Percentiles rank a stretch among this genome's conserved stretches.
These are phyloP conservation scores for Lampropteryx suffumata DNA, from an alignment of 2,888 invertebrate species.

Conservation along the genomic window DNA sequence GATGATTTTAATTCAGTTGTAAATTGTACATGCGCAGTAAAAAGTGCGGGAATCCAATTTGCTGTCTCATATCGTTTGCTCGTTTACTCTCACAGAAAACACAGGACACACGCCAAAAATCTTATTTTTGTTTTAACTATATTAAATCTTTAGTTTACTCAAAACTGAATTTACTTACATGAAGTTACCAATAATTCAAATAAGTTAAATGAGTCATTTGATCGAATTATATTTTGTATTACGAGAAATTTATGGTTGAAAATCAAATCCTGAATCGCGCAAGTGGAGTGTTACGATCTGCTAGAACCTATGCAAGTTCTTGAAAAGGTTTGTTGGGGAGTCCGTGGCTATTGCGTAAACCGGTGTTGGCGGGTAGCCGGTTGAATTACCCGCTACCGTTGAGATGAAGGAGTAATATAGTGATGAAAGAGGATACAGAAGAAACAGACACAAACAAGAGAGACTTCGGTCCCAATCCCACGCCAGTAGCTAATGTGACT, in stretches of 20 bases:
- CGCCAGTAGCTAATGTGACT: constrained; percentile 12
- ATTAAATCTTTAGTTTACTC: no score
- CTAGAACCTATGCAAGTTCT: neutral
- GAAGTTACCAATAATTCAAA: no score
- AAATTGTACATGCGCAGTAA: neutral
- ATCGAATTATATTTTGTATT: no score
- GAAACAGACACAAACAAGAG: no score
- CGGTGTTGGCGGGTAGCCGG: constrained; percentile 14
- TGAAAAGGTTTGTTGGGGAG: neutral
- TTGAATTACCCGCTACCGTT: constrained; percentile 8
- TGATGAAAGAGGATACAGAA: constrained; percentile 12
- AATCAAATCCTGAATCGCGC: constrained; percentile 19
- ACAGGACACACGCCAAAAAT: neutral
- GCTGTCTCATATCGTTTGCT: constrained; percentile 1
- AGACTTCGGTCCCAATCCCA: constrained; percentile 10
- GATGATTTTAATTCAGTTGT: no score
- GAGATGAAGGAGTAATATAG: constrained; percentile 11
- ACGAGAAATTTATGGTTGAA: neutral
- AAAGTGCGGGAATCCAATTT: constrained; percentile 8
- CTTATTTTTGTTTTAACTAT: no score
- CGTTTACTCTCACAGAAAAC: neutral
- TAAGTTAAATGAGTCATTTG: no score
- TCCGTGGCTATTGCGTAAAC: constrained; percentile 15
- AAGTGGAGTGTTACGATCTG: neutral
- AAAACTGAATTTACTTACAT: no score